Base-by-base conservation (phyloP, 2,113 vertebrate species). In the Trichechus manatus region DNA sequence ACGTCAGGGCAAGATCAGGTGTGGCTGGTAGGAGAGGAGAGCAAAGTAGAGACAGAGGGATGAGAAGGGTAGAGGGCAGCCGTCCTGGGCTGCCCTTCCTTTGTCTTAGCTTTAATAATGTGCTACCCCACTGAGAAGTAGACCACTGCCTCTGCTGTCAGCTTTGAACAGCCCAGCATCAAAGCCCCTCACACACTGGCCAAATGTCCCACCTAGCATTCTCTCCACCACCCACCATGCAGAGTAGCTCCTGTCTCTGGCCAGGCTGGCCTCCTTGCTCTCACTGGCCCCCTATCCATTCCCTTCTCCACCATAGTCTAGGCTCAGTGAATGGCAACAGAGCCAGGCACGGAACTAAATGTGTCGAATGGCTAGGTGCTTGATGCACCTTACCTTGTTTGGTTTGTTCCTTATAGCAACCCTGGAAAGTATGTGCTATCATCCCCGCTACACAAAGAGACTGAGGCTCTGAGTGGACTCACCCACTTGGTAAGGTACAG, bases 71-170 rank as follows among this genome's bases (percentile, higher is more conserved):
- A 8, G 17, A n/a, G n/a, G 50, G 61, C 17, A 1, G 1, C 20
- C 68, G 15, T 8, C 22, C 44, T 1, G 22, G 68, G 23, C 29
- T 17, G 0, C 6, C 36, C 39, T 36, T 70, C 33, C 68, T 70
- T 4, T 5, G 15, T 1, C 6, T 0, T 9, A 8, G 61, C 29
- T 22, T 29, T 63, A 1, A 22, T 4, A 9, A 7, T 0, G 0
- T 15, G 36, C 27, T 7, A 11, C 13, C 36, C 92, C 79, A 27
- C 70, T 70, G 9, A 3, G 36, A 31, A 61, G 14, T 7, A 61
- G 23, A 31, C 63, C 22, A 0, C 9, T n/a, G 5, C 61, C 29
- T 64, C 59, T 66, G 0, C 13, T 0, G 4, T 19, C 82, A 47
- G 2, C 9, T 2, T 25, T 2, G 13, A 44, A 7, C 0, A 3